phyloP scores from a whole-genome alignment of 2,113 vertebrate species.

The Phalacrocorax carbo region DNA sequence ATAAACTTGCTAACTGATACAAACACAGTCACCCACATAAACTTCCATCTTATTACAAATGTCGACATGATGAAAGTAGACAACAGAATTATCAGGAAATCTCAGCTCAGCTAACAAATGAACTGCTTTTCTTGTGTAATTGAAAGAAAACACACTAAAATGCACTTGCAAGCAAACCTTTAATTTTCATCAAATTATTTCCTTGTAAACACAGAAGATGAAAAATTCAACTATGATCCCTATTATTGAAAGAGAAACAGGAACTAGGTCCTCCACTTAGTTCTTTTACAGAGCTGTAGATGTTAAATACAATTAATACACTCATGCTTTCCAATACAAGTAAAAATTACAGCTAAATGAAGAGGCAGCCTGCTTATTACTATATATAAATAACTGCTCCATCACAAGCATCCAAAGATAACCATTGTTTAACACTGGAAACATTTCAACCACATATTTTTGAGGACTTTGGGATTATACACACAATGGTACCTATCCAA shows the following conservation, averaged over 20 bases:
- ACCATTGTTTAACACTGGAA: background rate
- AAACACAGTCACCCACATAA: background rate
- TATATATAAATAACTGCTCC: constrained; percentile 32
- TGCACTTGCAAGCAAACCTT: constrained; percentile 55
- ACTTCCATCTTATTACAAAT: background rate
- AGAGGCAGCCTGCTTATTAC: constrained; percentile 32
- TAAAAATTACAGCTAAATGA: constrained; percentile 3
- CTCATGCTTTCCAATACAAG: constrained; percentile 57
- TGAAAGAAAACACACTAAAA: constrained; percentile 44
- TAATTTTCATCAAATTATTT: constrained; percentile 46
- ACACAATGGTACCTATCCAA: background rate
- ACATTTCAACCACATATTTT: background rate
- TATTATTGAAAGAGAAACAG: background rate
- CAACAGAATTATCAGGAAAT: background rate
- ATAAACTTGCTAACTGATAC: background rate
- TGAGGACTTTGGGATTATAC: background rate
- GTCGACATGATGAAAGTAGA: background rate
- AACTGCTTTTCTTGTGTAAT: background rate
- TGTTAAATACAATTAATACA: constrained; percentile 35
- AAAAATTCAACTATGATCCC: constrained; percentile 4
- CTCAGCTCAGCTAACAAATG: background rate
- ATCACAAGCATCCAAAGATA: constrained; percentile 39
- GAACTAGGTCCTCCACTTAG: background rate
- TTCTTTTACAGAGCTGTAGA: background rate
- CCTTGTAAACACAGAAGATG: constrained; percentile 6